Evolutionary conservation across 2,797 vertebrate species (phyloP), one percentile per base, ranked within the genome.

Genomic region (Ceryle rudis): DNA sequence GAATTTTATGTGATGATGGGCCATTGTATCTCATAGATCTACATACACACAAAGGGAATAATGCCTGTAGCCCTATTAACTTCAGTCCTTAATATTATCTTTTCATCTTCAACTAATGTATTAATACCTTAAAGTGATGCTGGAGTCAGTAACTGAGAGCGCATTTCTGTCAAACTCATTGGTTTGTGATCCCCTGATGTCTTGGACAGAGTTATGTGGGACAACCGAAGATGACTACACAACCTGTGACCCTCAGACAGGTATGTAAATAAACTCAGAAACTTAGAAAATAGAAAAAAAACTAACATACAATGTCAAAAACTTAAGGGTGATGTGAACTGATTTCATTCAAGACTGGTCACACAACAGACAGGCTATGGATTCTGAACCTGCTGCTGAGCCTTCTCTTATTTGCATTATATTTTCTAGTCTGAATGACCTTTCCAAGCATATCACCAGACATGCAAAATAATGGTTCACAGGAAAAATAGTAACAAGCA

Each of bases 71-170:
- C 13, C 55, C 64, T n/a, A 70, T 67, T 67, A 62, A 73, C 31
- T 62, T 52, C 5, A 1, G 19, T 67, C n/a, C 26, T 73, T n/a
- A n/a, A 26, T 64, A 64, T 33, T 64, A 35, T 62, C 18, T 67
- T 86, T 39, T 78, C 11, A 11, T 54, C 33, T 69, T 52, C 61
- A 61, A 46, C 25, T 70, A 18, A 79, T 91, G 22, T 94, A 35
- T 61, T 44, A 2, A 39, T 55, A 6, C 95, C 94, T 79, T 90
- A 98, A 97, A 92, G 95, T 90, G 87, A 98, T 97, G 97, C 81
- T 98, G 96, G 96, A 97, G 84, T 97, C 97, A 3, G 94, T 97
- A 85, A 95, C 94, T 39, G 96, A 95, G 41, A 97, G 94, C 89
- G 93, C 49, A 16, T 97, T 97, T 81, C 94, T 97, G 84, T 94